phyloP scores from a whole-genome alignment of 53 echinoderm and acorn worm genomes.

The Arbacia lixula region DNA sequence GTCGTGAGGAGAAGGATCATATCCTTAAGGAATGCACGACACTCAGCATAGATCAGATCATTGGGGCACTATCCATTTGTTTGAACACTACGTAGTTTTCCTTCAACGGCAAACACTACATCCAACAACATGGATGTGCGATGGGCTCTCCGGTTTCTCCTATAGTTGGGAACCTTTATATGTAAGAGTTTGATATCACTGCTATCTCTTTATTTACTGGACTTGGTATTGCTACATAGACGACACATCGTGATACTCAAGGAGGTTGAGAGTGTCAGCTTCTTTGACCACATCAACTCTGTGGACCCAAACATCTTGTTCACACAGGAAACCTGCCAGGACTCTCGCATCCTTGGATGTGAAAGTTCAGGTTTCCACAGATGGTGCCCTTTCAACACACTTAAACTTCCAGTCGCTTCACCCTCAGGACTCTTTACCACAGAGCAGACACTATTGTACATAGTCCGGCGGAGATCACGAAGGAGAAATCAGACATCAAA shows the following conservation, averaged over 20 bases:
- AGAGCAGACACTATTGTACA: conserved; percentile 9
- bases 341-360: conserved; percentile 18
- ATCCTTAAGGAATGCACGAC: too few species aligned
- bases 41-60: too few species aligned
- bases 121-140: too few species aligned
- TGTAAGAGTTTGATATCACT: conserved; percentile 8
- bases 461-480: conserved; percentile 1
- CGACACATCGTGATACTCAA: background rate
- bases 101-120: too few species aligned
- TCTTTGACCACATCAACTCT: background rate
- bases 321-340: background rate
- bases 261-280: background rate
- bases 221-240: conserved; percentile 10
- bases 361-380: background rate
- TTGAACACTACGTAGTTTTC: too few species aligned
- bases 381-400: background rate
- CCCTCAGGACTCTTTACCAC: conserved; percentile 16
- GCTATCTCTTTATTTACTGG: background rate
- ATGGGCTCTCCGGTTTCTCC: conserved; percentile 18
- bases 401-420: conserved; percentile 23
- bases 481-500: background rate
- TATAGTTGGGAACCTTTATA: conserved; percentile 21
- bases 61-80: too few species aligned
- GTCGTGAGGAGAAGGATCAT: too few species aligned
- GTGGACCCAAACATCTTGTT: conserved; percentile 9